phyloP scores from a whole-genome alignment of 2,888 invertebrate genomes.

The Diloba caeruleocephala region DNA sequence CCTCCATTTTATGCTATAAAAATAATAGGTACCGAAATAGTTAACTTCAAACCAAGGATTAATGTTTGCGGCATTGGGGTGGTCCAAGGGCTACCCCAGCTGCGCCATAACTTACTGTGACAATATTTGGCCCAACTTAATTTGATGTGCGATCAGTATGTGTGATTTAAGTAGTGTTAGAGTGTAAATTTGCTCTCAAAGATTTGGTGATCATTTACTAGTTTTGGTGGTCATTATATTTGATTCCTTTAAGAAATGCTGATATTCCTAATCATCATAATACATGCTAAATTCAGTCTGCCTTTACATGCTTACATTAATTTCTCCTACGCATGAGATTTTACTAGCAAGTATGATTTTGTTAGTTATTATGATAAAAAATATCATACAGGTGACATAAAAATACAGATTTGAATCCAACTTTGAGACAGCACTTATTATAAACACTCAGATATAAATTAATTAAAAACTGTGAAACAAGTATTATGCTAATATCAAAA shows the following conservation, averaged over 20 bases:
- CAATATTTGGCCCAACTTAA: too few relatives aligned
- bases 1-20: too few relatives aligned
- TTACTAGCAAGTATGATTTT: slow-evolving; percentile 2
- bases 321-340: background rate
- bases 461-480: slow-evolving; percentile 58
- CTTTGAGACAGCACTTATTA: background rate
- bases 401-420: slow-evolving; percentile 3
- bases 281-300: slow-evolving; percentile 42
- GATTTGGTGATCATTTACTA: too few relatives aligned
- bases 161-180: too few relatives aligned
- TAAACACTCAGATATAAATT: slow-evolving; percentile 13
- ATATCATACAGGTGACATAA: slow-evolving; percentile 15
- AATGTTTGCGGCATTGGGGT: too few relatives aligned
- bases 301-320: slow-evolving; percentile 1
- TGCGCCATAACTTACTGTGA: too few relatives aligned
- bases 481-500: slow-evolving; percentile 50
- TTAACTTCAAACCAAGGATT: too few relatives aligned
- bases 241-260: slow-evolving; percentile 27
- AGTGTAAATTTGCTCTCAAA: too few relatives aligned
- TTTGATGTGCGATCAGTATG: too few relatives aligned
- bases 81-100: too few relatives aligned
- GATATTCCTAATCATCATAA: slow-evolving; percentile 32
- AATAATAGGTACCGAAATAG: too few relatives aligned
- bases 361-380: slow-evolving; percentile 12
- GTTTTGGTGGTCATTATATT: too few relatives aligned